A percentile compares a stretch with the other conserved stretches of the same genome.
phyloP scores from a whole-genome alignment of 2,113 vertebrate genomes.

The Cavia aperea region DNA sequence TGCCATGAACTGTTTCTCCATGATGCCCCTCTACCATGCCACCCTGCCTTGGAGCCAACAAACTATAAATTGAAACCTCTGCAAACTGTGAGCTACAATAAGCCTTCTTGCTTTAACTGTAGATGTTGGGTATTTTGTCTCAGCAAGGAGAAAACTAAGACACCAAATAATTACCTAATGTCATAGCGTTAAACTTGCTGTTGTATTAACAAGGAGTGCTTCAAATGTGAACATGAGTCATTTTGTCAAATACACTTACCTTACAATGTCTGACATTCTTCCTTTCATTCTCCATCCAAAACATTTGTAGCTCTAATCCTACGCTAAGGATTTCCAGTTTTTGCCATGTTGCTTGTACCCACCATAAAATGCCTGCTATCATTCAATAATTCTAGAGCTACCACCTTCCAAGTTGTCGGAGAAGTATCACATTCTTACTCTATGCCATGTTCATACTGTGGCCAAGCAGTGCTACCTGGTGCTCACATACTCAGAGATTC shows the following conservation, averaged over 20 bases:
- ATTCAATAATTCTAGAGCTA: background rate
- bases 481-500: background rate
- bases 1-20: background rate
- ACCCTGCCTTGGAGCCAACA: background rate
- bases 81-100: background rate
- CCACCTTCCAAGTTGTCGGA: background rate
- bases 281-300: background rate
- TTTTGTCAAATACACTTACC: background rate
- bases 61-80: background rate
- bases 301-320: background rate
- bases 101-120: background rate
- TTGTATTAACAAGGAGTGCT: background rate
- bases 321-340: background rate
- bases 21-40: background rate
- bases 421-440: background rate
- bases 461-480: background rate
- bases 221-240: slow-evolving; percentile 13
- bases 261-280: background rate
- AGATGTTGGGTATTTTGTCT: background rate
- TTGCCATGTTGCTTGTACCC: background rate
- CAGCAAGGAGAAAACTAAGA: background rate
- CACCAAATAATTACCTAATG: background rate
- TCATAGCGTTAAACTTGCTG: background rate
- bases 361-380: slow-evolving; percentile 11
- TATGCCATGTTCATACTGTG: background rate